Evolutionary conservation across 2,797 vertebrate genomes (phyloP).

Genomic region (Pangasius macronema): DNA sequence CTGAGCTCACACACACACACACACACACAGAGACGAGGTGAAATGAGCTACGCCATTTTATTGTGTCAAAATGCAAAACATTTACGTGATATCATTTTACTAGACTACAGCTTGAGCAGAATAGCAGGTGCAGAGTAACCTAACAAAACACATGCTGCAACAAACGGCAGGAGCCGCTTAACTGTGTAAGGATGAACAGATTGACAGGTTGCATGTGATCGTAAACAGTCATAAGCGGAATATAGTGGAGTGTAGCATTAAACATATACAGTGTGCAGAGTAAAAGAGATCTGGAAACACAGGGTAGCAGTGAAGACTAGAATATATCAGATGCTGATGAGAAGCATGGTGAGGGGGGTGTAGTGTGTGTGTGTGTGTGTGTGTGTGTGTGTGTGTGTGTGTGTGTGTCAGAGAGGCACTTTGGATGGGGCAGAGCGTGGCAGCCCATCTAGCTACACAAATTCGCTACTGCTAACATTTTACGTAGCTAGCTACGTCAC

Average conservation of each 20-base stretch:
- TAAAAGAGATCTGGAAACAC: not conserved
- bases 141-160: not conserved
- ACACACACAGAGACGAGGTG: not conserved
- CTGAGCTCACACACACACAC: too few species aligned
- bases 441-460: not conserved
- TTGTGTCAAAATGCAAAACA: not conserved
- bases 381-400: not conserved
- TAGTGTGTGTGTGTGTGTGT: not conserved
- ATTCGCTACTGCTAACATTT: not conserved
- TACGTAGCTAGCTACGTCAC: rapidly evolving
- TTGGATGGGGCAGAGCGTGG: not conserved
- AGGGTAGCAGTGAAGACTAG: not conserved
- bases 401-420: not conserved
- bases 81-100: not conserved
- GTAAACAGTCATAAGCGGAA: not conserved
- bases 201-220: not conserved
- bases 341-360: not conserved
- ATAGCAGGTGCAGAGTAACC: not conserved
- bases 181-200: not conserved
- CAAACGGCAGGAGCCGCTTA: not conserved
- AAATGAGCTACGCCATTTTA: not conserved
- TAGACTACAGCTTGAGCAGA: not conserved
- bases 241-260: not conserved
- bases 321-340: not conserved
- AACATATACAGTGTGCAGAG: not conserved